These are phyloP conservation scores for Drosophila prosaltans DNA, from an alignment of 1,140 invertebrate genomes.

Conservation along the genomic window DNA sequence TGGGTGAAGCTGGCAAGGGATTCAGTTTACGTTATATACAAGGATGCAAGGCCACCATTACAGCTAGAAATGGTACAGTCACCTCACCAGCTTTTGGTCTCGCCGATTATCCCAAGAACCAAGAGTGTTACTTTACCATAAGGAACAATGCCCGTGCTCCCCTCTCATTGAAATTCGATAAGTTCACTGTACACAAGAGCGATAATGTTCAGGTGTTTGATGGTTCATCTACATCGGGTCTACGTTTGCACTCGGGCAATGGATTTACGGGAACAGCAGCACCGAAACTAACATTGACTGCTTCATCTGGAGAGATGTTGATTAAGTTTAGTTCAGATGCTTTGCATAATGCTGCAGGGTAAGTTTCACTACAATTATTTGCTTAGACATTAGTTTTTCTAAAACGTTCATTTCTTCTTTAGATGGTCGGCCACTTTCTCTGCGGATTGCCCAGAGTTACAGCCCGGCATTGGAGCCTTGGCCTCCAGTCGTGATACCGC, in stretches of 20 bases:
- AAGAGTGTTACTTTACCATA: constrained; percentile 95
- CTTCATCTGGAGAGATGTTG: constrained; percentile 95
- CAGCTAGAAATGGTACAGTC: constrained; percentile 91
- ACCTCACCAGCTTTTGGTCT: constrained; percentile 94
- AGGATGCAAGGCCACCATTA: constrained; percentile 92
- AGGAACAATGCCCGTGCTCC: constrained; percentile 92
- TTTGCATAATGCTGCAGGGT: constrained; percentile 88
- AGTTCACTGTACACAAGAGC: constrained; percentile 93
- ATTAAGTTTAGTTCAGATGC: constrained; percentile 95
- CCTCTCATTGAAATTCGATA: constrained; percentile 93
- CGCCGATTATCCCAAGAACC: constrained; percentile 94
- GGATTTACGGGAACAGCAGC: constrained; percentile 90
- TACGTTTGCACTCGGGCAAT: constrained; percentile 93
- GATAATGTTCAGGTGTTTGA: constrained; percentile 96
- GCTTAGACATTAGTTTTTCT: no score
- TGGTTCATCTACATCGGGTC: constrained; percentile 91
- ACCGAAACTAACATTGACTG: constrained; percentile 95
- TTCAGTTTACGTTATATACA: constrained; percentile 95
- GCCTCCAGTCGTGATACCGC: constrained; percentile 95
- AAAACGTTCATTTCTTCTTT: not conserved
- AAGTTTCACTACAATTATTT: constrained; percentile 16
- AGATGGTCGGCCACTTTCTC: constrained; percentile 97
- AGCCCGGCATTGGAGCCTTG: constrained; percentile 93
- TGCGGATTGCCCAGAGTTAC: constrained; percentile 94
- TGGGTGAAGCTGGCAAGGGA: constrained; percentile 94